phyloP scores from a whole-genome alignment of 2,888 invertebrate species.

The Cephus spinipes region DNA sequence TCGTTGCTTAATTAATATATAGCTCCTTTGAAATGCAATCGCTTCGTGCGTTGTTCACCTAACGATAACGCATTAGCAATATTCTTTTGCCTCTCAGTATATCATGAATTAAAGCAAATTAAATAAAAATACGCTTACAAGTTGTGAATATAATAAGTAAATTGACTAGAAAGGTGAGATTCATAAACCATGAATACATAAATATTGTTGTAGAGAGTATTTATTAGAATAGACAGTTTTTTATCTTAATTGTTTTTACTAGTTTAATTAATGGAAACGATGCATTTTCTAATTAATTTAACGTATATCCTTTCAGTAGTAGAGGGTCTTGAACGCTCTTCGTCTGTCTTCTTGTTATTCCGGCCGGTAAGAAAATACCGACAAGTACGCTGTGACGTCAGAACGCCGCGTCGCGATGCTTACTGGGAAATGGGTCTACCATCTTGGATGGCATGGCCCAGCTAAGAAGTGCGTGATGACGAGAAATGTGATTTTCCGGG shows the following conservation, averaged over 20 bases:
- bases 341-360: background rate
- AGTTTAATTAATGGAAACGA: background rate
- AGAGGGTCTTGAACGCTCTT: background rate
- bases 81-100: background rate
- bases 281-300: background rate
- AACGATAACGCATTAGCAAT: background rate
- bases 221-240: background rate
- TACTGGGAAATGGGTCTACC: slow-evolving; percentile 48
- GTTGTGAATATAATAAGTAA: background rate
- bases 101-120: background rate
- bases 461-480: slow-evolving; percentile 53
- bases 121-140: background rate
- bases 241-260: background rate
- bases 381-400: slow-evolving; percentile 21
- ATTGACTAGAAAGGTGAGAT: background rate
- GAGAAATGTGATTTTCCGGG: slow-evolving; percentile 48
- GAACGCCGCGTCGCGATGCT: slow-evolving; percentile 11
- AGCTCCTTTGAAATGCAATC: background rate
- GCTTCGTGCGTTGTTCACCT: background rate
- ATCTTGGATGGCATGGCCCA: slow-evolving; percentile 63
- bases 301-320: background rate
- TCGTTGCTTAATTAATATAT: background rate
- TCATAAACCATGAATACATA: background rate
- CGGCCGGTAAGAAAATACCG: slow-evolving; percentile 10
- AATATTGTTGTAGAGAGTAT: background rate